phyloP scores from a whole-genome alignment of 2,888 invertebrate species.

The Sphaerophoria rueppellii region DNA sequence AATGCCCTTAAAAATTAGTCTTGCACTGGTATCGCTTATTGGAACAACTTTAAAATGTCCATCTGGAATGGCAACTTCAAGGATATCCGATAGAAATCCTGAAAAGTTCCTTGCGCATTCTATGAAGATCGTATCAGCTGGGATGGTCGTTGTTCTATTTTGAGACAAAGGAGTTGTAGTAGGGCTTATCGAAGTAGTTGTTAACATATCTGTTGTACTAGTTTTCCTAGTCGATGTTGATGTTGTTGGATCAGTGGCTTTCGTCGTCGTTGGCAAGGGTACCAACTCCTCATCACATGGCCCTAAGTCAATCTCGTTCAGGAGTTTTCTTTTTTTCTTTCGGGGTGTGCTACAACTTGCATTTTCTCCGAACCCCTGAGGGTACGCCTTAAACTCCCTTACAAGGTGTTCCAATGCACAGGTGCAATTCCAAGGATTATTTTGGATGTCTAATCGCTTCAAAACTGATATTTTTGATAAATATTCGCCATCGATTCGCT shows the following conservation, averaged over 20 bases:
- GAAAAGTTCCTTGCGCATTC: constrained; percentile 25
- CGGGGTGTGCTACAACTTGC: constrained; percentile 67
- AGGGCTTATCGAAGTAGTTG: neutral
- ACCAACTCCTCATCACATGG: constrained; percentile 2
- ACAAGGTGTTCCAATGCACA: constrained; percentile 67
- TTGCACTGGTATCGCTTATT: constrained; percentile 20
- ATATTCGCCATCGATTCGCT: constrained; percentile 58
- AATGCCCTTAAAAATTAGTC: constrained; percentile 5
- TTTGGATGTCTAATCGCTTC: constrained; percentile 46
- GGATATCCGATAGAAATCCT: neutral
- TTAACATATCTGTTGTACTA: neutral
- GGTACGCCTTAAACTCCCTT: constrained; percentile 19
- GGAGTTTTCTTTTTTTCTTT: constrained; percentile 27
- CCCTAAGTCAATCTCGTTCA: neutral
- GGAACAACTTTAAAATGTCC: constrained; percentile 14
- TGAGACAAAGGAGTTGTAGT: constrained; percentile 47
- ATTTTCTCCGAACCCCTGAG: constrained; percentile 1
- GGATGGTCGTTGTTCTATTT: constrained; percentile 45
- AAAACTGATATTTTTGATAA: constrained; percentile 21
- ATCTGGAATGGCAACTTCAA: constrained; percentile 50
- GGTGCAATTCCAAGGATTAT: constrained; percentile 75
- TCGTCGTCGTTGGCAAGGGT: neutral
- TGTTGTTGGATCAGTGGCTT: constrained; percentile 15
- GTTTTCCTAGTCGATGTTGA: neutral
- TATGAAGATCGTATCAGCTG: constrained; percentile 34